phyloP scores from a whole-genome alignment of 2,888 invertebrate species.

The Troides oblongomaculatus region DNA sequence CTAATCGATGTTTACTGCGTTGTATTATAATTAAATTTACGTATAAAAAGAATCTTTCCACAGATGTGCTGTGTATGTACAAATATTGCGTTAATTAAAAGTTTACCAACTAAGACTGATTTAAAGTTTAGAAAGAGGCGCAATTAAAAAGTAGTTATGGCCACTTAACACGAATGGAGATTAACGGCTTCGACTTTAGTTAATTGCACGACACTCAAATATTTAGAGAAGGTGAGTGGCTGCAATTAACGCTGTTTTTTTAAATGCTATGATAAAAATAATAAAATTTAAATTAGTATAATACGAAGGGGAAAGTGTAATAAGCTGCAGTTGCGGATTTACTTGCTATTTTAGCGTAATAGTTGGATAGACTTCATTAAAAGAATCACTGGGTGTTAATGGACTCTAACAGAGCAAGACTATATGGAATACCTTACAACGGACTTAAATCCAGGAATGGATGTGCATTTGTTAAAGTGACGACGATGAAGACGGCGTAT shows the following conservation, averaged over 20 bases:
- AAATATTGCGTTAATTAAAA: slow-evolving; percentile 2
- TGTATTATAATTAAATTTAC: no score
- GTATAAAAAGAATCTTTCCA: no score
- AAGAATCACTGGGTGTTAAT: no score
- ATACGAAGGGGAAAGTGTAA: not conserved
- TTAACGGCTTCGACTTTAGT: slow-evolving; percentile 16
- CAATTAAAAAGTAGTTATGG: slow-evolving; percentile 19
- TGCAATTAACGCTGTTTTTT: slow-evolving; percentile 20
- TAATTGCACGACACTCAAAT: slow-evolving; percentile 23
- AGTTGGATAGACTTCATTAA: no score
- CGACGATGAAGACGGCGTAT: no score
- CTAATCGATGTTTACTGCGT: no score
- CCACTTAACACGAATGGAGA: slow-evolving; percentile 21
- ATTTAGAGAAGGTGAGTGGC: slow-evolving; percentile 18
- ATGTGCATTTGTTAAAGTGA: no score
- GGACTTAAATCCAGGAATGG: no score
- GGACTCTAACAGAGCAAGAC: no score
- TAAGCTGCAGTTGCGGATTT: not conserved
- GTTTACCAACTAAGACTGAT: slow-evolving; percentile 6
- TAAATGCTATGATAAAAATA: slow-evolving; percentile 3
- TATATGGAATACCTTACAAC: no score
- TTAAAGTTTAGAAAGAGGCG: slow-evolving; percentile 24
- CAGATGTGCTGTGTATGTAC: not conserved
- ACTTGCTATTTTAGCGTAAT: not conserved
- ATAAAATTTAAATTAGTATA: not conserved